Evolutionary conservation across 2,797 vertebrate species (phyloP), one percentile per base, ranked within the genome.

Genomic region (Crax fasciolata): DNA sequence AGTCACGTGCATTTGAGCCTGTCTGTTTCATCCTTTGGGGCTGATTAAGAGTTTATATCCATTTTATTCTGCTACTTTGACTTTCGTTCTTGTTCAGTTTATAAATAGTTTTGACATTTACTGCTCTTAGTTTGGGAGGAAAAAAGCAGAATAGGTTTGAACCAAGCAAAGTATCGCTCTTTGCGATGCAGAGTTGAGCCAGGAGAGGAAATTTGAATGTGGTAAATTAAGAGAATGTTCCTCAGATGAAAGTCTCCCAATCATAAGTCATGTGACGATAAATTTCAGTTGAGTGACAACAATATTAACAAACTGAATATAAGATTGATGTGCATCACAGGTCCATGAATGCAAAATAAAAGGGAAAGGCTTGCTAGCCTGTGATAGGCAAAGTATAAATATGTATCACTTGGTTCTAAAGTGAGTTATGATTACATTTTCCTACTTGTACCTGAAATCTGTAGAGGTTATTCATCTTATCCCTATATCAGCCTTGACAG

Each of bases 351-450:
- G 84, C 89, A 89, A 93, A 97, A 95, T 96, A 97, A 90, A 89
- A 96, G 94, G 57, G 91, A 96, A 96, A 97, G 87, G 84, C 95
- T 95, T 96, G 93, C 95, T 91, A 95, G 66, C 73, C 90, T 41
- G 70, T 81, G 77, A 96, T 96, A 95, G 91, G 90, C 90, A 89
- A 94, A 92, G 93, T 95, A 97, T 97, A 98, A 98, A 98, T 98
- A 98, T 98, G 98, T 96, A 98, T 97, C 96, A 61, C 95, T 94
- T 62, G 95, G 95, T 97, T 96, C 97, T 90, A 93, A 95, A 96
- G 97, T 98, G 98, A 98, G 95, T 97, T 98, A 98, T 97, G 97
- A 97, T 98, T 98, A 97, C 97, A 95, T 98, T 97, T 98, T 97
- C 96, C 96, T 96, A 72, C 96, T 93, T 89, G 97, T 95, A 97